Evolutionary conservation across 2,113 vertebrate genomes (phyloP).

Genomic region (Colinus virginianus): DNA sequence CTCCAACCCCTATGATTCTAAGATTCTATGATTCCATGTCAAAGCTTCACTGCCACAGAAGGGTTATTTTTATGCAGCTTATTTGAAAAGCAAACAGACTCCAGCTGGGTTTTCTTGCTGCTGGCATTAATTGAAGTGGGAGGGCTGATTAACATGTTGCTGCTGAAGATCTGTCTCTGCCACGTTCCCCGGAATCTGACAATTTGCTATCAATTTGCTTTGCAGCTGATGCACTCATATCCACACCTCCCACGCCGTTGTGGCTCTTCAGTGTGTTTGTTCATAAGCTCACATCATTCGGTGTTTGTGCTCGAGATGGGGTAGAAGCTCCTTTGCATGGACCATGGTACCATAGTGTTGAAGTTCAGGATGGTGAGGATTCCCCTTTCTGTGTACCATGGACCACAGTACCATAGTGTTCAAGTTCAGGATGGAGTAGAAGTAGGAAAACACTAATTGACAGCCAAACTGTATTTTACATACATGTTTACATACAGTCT

Average conservation of each 20-base stretch:
- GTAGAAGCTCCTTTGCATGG: not conserved
- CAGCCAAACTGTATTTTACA: not conserved
- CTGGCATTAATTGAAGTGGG: not conserved
- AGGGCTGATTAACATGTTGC: not conserved
- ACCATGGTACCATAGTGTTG: too few species aligned
- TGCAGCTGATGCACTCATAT: rapidly evolving
- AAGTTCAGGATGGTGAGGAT: too few species aligned
- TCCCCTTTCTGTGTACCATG: too few species aligned
- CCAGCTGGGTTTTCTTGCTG: constrained; percentile 14
- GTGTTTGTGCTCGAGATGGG: not conserved
- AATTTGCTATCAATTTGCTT: not conserved
- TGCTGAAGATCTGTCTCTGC: not conserved
- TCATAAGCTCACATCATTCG: not conserved
- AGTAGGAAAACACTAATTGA: not conserved
- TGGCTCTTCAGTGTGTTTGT: not conserved
- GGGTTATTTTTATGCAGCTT: constrained; percentile 4
- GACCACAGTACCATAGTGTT: too few species aligned
- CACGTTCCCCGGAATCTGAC: not conserved
- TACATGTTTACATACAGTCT: not conserved
- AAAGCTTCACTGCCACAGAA: not conserved
- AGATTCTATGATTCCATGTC: not conserved
- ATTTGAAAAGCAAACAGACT: constrained; percentile 39
- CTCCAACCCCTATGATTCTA: too few species aligned
- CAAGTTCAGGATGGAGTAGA: too few species aligned
- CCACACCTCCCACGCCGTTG: not conserved